These are phyloP conservation scores for Nephrotoma guestfalica DNA, from an alignment of 2,888 invertebrate genomes.

Conservation along the genomic window DNA sequence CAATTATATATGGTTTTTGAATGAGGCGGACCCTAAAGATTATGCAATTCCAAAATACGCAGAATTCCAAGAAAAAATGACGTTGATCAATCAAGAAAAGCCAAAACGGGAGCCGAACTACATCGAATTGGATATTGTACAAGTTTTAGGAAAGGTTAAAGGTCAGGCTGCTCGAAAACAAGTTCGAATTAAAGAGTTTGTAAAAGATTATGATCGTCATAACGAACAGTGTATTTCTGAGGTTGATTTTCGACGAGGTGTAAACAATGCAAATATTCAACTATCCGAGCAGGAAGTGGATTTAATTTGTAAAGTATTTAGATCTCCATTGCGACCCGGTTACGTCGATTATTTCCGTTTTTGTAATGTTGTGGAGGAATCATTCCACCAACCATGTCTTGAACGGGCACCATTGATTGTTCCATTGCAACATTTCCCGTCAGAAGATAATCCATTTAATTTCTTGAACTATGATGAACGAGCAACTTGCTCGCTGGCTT, in stretches of 20 bases:
- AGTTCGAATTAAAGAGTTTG: constrained; percentile 48
- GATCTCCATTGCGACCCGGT: constrained; percentile 42
- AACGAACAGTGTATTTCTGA: constrained; percentile 47
- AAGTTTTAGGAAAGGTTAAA: constrained; percentile 59
- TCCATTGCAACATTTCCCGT: constrained; percentile 56
- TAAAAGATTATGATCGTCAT: constrained; percentile 48
- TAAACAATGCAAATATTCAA: constrained; percentile 48
- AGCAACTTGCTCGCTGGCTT: constrained; percentile 42
- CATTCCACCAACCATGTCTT: constrained; percentile 47
- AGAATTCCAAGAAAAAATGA: constrained; percentile 6
- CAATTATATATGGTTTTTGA: constrained; percentile 53
- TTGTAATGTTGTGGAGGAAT: constrained; percentile 50
- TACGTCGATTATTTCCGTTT: constrained; percentile 54
- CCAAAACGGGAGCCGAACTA: constrained; percentile 17
- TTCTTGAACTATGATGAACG: constrained; percentile 66
- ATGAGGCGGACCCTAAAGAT: constrained; percentile 37
- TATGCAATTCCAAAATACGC: constrained; percentile 23
- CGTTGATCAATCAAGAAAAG: not conserved
- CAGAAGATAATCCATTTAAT: constrained; percentile 42
- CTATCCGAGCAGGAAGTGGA: constrained; percentile 52
- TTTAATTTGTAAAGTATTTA: constrained; percentile 55
- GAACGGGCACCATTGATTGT: constrained; percentile 51
- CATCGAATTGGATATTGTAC: constrained; percentile 48
- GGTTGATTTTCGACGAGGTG: constrained; percentile 54
- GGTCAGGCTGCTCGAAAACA: constrained; percentile 52